phyloP scores from a whole-genome alignment of 2,888 invertebrate genomes.

The Cephus sareptanus region DNA sequence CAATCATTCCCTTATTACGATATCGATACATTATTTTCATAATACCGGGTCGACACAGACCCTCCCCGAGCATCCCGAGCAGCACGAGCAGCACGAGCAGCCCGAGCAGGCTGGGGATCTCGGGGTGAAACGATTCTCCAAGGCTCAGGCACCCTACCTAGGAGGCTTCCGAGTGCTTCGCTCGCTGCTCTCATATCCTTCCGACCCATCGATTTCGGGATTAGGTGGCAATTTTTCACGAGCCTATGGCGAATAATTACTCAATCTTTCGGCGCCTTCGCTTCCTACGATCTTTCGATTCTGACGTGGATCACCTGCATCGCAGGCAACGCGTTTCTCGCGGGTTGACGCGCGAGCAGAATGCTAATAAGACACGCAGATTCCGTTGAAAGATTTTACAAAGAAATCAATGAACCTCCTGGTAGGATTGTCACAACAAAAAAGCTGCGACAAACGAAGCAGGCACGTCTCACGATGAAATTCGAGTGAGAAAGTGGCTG shows the following conservation, averaged over 20 bases:
- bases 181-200: slow-evolving; percentile 39
- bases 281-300: slow-evolving; percentile 26
- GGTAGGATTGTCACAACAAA: too few species aligned
- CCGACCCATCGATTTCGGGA: slow-evolving; percentile 57
- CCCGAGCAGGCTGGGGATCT: too few species aligned
- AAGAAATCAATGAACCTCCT: too few species aligned
- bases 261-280: slow-evolving; percentile 31
- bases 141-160: too few species aligned
- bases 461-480: too few species aligned
- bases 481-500: too few species aligned
- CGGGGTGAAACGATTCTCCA: not conserved
- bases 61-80: not conserved
- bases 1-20: slow-evolving; percentile 65
- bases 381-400: too few species aligned
- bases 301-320: slow-evolving; percentile 20
- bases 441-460: too few species aligned
- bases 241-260: slow-evolving; percentile 62
- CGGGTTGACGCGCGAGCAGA: too few species aligned
- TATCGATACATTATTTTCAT: slow-evolving; percentile 63
- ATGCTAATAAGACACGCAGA: too few species aligned
- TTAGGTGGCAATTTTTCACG: slow-evolving; percentile 64
- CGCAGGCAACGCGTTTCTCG: too few species aligned
- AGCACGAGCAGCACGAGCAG: too few species aligned
- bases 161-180: slow-evolving; percentile 2
- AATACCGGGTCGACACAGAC: slow-evolving; percentile 26